phyloP scores from a whole-genome alignment of 2,888 invertebrate species.

The Xestobium rufovillosum region DNA sequence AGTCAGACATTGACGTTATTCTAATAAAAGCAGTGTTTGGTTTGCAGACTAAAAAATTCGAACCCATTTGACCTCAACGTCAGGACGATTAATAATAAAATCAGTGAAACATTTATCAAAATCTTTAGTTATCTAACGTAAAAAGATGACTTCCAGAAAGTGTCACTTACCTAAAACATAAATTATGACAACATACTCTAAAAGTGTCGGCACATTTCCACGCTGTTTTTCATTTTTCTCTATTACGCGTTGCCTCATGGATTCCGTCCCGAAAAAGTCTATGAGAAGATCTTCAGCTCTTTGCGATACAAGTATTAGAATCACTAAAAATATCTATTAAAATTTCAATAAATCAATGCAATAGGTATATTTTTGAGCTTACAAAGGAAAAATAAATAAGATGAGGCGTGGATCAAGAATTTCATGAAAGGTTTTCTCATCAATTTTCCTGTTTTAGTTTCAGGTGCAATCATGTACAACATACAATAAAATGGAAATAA shows the following conservation, averaged over 20 bases:
- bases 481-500: constrained; percentile 83
- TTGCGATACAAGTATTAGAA: constrained; percentile 88
- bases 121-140: no score
- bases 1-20: no score
- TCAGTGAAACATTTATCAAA: no score
- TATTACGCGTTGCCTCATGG: constrained; percentile 55
- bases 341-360: constrained; percentile 2
- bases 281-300: constrained; percentile 73
- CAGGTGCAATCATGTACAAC: constrained; percentile 78
- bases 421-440: constrained; percentile 95
- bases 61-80: no score
- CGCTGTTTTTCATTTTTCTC: constrained; percentile 64
- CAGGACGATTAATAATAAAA: no score
- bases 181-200: constrained; percentile 75
- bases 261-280: constrained; percentile 63
- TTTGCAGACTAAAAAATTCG: no score
- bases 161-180: constrained; percentile 67
- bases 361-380: constrained; percentile 47
- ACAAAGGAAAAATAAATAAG: constrained; percentile 90
- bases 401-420: constrained; percentile 89
- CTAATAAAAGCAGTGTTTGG: no score
- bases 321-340: constrained; percentile 51
- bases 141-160: background rate
- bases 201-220: constrained; percentile 75
- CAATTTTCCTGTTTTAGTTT: constrained; percentile 68